Percentiles rank a stretch among this genome's conserved stretches.
These are phyloP conservation scores for Willisornis vidua DNA, from an alignment of 2,113 vertebrate genomes.

Conservation along the genomic window DNA sequence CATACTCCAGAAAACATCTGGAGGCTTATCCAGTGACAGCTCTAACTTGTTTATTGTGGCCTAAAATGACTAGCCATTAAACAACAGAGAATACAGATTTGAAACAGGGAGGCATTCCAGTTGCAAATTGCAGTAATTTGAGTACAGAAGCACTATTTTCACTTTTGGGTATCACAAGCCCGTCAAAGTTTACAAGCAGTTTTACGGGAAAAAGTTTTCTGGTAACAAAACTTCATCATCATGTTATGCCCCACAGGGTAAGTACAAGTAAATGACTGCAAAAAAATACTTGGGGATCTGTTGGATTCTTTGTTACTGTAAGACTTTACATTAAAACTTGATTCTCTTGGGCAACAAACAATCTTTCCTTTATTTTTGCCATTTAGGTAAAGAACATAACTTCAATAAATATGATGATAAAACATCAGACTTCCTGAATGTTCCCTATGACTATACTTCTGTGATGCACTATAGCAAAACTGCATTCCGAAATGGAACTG, in stretches of 20 bases:
- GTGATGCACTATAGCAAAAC: constrained; percentile 92
- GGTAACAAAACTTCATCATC: not conserved
- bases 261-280: not conserved
- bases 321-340: not conserved
- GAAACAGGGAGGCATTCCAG: not conserved
- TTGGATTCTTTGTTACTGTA: not conserved
- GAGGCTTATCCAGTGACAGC: not conserved
- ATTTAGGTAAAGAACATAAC: constrained; percentile 82
- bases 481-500: constrained; percentile 79
- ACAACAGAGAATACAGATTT: not conserved
- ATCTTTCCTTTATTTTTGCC: not conserved
- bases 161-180: not conserved
- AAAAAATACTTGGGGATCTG: not conserved
- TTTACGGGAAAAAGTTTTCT: not conserved
- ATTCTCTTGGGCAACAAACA: not conserved
- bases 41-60: not conserved
- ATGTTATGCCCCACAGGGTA: not conserved
- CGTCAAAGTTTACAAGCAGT: not conserved
- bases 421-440: constrained; percentile 76
- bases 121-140: not conserved
- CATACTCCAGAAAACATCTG: not conserved
- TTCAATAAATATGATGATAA: constrained; percentile 80
- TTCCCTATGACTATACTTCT: constrained; percentile 89
- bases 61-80: not conserved
- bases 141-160: not conserved